These are phyloP conservation scores for Channa maculata DNA, from an alignment of 2,113 vertebrate genomes.

Conservation along the genomic window DNA sequence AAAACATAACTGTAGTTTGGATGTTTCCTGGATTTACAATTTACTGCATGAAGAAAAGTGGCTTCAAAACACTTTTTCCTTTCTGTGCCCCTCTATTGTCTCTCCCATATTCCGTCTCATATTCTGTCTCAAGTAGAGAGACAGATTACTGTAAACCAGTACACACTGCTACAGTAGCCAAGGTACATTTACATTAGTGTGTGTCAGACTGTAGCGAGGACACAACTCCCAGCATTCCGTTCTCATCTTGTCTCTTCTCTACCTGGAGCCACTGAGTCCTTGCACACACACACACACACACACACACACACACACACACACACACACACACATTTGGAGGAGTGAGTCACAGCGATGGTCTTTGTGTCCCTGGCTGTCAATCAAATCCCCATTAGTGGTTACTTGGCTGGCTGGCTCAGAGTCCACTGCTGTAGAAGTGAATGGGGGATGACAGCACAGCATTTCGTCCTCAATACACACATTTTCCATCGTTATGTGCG, in stretches of 20 bases:
- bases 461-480: conserved; percentile 45
- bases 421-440: conserved; percentile 45
- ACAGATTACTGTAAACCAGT: no score
- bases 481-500: conserved; percentile 15
- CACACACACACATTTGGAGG: conserved; percentile 1
- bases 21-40: no score
- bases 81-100: no score
- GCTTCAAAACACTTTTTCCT: no score
- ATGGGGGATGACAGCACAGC: conserved; percentile 66
- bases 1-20: no score
- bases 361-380: conserved; percentile 66
- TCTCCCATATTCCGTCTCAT: no score
- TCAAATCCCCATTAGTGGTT: conserved; percentile 72
- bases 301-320: conserved; percentile 3
- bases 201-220: no score
- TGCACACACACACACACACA: conserved; percentile 11
- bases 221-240: not conserved
- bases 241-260: conserved; percentile 19
- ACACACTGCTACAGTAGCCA: no score
- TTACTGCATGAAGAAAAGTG: no score
- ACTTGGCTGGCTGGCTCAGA: conserved; percentile 50
- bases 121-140: no score
- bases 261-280: conserved; percentile 46
- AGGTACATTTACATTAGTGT: no score
- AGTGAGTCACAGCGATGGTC: conserved; percentile 47